Percentiles rank a stretch among this genome's conserved stretches.
Conservation (phyloP, 2,888 invertebrate species). For the Odontomyia ornata region DNA sequence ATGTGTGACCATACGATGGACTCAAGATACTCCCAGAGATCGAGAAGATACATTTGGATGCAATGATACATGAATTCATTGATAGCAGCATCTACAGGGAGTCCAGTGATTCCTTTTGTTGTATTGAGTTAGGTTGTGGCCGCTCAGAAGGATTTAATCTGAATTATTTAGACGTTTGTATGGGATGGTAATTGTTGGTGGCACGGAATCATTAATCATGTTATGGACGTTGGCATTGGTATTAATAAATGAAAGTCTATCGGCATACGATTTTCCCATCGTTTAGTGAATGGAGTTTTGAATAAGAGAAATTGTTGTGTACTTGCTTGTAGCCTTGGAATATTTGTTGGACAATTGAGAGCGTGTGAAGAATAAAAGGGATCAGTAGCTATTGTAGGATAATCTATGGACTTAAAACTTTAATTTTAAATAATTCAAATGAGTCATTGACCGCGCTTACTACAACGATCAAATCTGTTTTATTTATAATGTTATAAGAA, state of each 20-base stretch:
- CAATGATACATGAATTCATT: neutral
- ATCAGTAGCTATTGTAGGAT: too few species aligned
- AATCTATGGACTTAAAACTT: too few species aligned
- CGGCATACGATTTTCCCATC: neutral
- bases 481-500: too few species aligned
- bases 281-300: neutral
- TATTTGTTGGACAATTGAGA: too few species aligned
- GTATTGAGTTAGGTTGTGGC: neutral
- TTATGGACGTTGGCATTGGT: neutral
- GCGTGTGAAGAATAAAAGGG: too few species aligned
- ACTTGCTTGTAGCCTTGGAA: neutral
- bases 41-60: neutral
- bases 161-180: neutral
- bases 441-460: too few species aligned
- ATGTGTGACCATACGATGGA: neutral
- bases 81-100: neutral
- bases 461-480: too few species aligned
- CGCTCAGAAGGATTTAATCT: neutral
- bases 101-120: neutral
- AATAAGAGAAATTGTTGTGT: neutral
- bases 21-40: neutral
- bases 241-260: neutral
- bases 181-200: neutral
- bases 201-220: neutral
- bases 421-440: too few species aligned